Evolutionary conservation across 2,888 invertebrate species (phyloP), one percentile per base, ranked within the genome.

Genomic region (Agrotis puta): DNA sequence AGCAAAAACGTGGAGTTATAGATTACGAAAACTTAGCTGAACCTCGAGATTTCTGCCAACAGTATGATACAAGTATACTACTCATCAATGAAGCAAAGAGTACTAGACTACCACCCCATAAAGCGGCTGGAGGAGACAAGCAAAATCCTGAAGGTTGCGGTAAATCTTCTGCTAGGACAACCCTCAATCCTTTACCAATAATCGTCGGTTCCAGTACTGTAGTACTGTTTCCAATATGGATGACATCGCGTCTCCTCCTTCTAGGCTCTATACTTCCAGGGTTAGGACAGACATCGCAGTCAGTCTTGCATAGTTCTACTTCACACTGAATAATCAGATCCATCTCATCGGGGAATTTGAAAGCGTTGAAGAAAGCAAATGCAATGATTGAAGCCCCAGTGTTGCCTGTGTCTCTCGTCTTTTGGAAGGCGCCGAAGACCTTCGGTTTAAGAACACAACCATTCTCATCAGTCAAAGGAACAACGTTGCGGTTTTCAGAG

Each of bases 321-420:
- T 98, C 98, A 86, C 98, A 98, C 90, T 98, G 98, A 72, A 98
- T 97, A 82, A 97, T 97, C 62, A 98, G 93, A 85, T 98, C 98
- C 97, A 98, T 98, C 61, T 98, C 97, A 87, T 98, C 98, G 0
- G 98, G 98, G 95, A 98, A 98, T 92, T 98, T 98, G 92, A 98
- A 98, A 0, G 98, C 98, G 88, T 97, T 98, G 94, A 98, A 98
- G 96, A 96, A 98, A 0, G 98, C 98, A 85, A 97, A 98, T 0
- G 98, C 98, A 39, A 98, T 97, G 27, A 98, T 97, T 6, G 98
- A 97, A 13, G 98, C 97, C 24, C 97, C 98, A 0, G 97, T 97
- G 77, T 97, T 97, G 53, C 97, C 97, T 6, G 98, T 98, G 3
- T 98, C 97, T 82, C 97, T 97, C 0, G 98, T 98, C 90, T 98